Evolutionary conservation across 2,888 invertebrate species (phyloP).

Genomic region (Tachina lurida): DNA sequence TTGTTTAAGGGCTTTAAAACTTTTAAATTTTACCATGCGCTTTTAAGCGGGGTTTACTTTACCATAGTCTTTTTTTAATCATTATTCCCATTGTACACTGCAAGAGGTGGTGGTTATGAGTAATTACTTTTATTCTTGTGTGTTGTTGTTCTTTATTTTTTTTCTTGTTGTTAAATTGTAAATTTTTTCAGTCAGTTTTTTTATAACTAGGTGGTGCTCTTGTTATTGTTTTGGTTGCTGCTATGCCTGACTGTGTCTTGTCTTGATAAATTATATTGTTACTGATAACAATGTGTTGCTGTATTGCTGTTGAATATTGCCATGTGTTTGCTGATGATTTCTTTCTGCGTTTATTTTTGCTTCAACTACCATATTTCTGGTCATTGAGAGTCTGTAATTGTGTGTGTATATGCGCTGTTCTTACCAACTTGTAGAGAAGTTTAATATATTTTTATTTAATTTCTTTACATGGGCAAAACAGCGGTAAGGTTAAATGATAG

Average conservation of each 20-base stretch:
- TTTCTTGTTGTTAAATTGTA: constrained; percentile 51
- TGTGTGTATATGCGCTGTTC: neutral
- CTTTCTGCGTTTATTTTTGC: constrained; percentile 4
- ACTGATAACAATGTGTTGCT: constrained; percentile 65
- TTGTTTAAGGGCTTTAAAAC: too few relatives aligned
- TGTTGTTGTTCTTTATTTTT: neutral
- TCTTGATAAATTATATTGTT: constrained; percentile 66
- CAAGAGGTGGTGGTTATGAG: neutral
- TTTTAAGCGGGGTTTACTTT: too few relatives aligned
- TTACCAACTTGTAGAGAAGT: constrained; percentile 25
- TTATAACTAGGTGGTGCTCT: neutral
- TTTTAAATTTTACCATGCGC: neutral
- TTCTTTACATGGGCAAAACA: neutral
- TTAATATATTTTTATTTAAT: constrained; percentile 44
- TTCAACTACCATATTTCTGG: neutral
- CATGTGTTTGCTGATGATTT: constrained; percentile 40
- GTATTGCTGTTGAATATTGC: constrained; percentile 15
- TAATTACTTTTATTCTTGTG: neutral
- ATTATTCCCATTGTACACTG: neutral
- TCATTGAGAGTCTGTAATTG: neutral
- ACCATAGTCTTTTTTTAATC: neutral
- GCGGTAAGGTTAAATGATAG: too few relatives aligned
- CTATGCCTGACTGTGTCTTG: constrained; percentile 26
- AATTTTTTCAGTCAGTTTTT: constrained; percentile 45
- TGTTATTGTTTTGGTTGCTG: constrained; percentile 6